Base-by-base conservation (phyloP, 2,888 invertebrate genomes). In the Campoplex nolae region DNA sequence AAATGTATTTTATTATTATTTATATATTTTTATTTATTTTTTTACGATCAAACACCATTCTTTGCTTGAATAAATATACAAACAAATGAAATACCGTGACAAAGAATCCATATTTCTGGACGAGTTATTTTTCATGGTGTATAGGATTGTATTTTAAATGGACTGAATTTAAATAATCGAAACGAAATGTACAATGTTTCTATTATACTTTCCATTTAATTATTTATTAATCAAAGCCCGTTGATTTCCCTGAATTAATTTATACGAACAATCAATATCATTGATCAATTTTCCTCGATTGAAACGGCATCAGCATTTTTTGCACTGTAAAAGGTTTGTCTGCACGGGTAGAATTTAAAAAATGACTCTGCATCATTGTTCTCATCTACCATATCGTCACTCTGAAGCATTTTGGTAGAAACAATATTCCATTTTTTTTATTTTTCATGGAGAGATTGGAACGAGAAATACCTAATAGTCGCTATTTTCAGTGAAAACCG, bases 21-120 rank as follows among this genome's bases (percentile, higher is more conserved):
- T 23, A 23, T 23, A 23, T 23, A 23, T 23, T 23, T 71, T 76
- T 71, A 80, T 83, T 75, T 76, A 56, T 75, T 51, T 18, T 54
- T 75, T 32, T 9, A 35, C 23, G 35, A 80, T 4, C 71, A 56
- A 70, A 79, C 28, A 11, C n/a, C n/a, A 32, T 16, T 45, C 8
- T 75, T 58, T 35, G 42, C 11, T 38, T n/a, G 18, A 11, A 45
- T 8, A 3, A 11, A 28, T 51, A 6, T 51, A n/a, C 0, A 51
- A 51, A 51, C 51, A 51, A 51, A 51, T n/a, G 51, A 51, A 51
- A 51, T 51, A 51, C 51, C 6, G n/a, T 51, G 7, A 51, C 18
- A 51, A 51, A 51, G 6, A 51, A 51, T 0, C 51, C 51, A 6
- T 7, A 51, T 51, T n/a, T 1, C 16, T 51, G 3, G 18, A 2